Evolutionary conservation across 2,113 vertebrate genomes (phyloP), one percentile per base, ranked within the genome.

Genomic region (Aptenodytes patagonicus): DNA sequence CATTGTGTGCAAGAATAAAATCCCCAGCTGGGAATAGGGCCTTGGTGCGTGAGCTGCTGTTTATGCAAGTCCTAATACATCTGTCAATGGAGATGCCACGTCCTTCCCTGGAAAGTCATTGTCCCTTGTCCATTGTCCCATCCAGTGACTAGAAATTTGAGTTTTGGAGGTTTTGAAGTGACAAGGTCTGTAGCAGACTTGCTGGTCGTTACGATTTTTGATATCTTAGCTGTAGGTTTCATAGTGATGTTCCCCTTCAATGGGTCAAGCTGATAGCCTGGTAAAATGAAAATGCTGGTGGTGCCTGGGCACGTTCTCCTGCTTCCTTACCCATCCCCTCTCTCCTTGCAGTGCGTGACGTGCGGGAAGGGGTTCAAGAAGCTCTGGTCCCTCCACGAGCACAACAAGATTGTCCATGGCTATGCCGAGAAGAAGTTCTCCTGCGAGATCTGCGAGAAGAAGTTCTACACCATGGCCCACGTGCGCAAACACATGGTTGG

Each of bases 401-500:
- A 99, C 91, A 99, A 99, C 97, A 99, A 99, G 97, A 99, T 99
- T 0, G 99, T 99, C 83, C 99, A 99, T 0, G 99, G 99, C 93
- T 99, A 99, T 0, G 99, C 99, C 0, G 99, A 99, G 97, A 99
- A 99, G 98, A 99, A 99, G 94, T 99, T 99, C 98, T 99, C 99
- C 20, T 99, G 99, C 1, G 99, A 99, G 98, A 99, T 99, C 96
- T 99, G 99, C 3, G 99, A 99, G 96, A 99, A 99, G 98, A 99
- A 99, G 97, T 99, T 99, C 97, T 99, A 99, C 98, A 99, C 99
- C 66, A 99, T 99, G 99, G 99, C 99, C 16, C 99, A 99, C 1
- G 99, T 99, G 96, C 98, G 99, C 96, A 99, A 99, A 98, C 99
- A 99, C 98, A 99, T 99, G 99, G 99, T 99, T 47, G 99, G 99